phyloP scores from a whole-genome alignment of 23 tunicate species.

The Ciona savignyi region DNA sequence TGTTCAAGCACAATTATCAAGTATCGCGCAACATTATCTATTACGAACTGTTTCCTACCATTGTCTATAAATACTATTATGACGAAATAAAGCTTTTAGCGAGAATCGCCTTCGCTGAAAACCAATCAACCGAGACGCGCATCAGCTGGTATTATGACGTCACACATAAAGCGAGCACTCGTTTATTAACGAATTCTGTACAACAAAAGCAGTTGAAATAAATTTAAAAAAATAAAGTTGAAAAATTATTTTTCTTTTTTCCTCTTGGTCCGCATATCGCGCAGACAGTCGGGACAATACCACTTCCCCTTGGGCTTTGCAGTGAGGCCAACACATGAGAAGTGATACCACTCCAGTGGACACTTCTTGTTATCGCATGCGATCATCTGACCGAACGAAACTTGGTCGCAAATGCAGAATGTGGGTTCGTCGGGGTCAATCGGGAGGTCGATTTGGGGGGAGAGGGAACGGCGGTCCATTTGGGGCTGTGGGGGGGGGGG shows the following conservation, averaged over 20 bases:
- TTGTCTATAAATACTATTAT: too few species aligned
- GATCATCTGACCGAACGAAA: constrained; percentile 93
- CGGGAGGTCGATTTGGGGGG: constrained; percentile 62
- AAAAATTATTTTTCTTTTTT: constrained; percentile 1
- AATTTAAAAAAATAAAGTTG: too few species aligned
- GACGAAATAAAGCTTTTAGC: too few species aligned
- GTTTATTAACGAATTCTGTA: too few species aligned
- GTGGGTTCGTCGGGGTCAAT: constrained; percentile 98
- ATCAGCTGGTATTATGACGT: neutral
- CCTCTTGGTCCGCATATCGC: constrained; percentile 29
- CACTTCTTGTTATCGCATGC: constrained; percentile 95
- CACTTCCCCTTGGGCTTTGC: constrained; percentile 88
- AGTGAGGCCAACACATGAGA: constrained; percentile 76
- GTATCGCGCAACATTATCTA: too few species aligned
- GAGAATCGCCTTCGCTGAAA: too few species aligned
- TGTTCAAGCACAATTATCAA: too few species aligned
- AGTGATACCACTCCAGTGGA: constrained; percentile 89
- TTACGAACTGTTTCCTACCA: too few species aligned
- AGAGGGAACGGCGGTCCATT: constrained; percentile 51
- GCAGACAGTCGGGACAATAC: constrained; percentile 79
- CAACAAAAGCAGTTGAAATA: too few species aligned
- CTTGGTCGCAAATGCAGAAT: constrained; percentile 92
- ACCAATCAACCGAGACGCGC: too few species aligned
- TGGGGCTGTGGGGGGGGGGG: constrained; percentile 17
- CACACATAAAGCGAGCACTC: too few species aligned